Conservation (phyloP, 2,113 vertebrate species). For the Collichthys lucidus region DNA sequence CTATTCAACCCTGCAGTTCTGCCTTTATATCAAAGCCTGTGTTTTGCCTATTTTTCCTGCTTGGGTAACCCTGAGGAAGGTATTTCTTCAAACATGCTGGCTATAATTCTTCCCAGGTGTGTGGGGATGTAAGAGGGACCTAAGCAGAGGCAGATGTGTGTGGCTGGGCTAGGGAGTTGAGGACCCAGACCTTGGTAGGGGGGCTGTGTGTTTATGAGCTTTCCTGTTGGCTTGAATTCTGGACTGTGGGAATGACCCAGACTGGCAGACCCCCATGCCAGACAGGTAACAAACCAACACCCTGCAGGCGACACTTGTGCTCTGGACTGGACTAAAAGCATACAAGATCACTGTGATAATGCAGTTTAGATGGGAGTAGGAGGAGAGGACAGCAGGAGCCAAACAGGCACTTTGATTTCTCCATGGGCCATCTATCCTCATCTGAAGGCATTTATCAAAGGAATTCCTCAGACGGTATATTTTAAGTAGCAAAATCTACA, state of each 20-base stretch:
- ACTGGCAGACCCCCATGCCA: conserved; percentile 56
- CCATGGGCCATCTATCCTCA: conserved; percentile 32
- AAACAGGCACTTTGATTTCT: conserved; percentile 48
- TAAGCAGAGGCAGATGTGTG: conserved; percentile 82
- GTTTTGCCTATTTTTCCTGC: conserved; percentile 56
- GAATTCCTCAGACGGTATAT: conserved; percentile 39
- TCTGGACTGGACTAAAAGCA: conserved; percentile 45
- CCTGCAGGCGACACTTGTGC: conserved; percentile 42
- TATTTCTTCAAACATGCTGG: conserved; percentile 79
- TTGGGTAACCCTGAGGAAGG: conserved; percentile 70
- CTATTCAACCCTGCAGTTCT: conserved; percentile 70
- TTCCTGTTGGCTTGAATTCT: conserved; percentile 70
- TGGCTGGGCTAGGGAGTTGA: conserved; percentile 58
- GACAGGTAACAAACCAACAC: conserved; percentile 77
- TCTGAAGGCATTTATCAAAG: conserved; percentile 51
- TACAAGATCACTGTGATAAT: conserved; percentile 44
- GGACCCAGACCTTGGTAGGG: conserved; percentile 77
- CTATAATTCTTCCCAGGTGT: conserved; percentile 83
- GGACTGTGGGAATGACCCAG: conserved; percentile 72
- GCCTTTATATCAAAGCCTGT: conserved; percentile 69
- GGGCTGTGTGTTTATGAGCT: conserved; percentile 80
- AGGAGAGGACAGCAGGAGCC: conserved; percentile 6
- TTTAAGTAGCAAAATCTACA: conserved; percentile 49
- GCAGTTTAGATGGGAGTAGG: conserved; percentile 12
- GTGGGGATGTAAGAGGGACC: conserved; percentile 64